Base-by-base conservation (phyloP, 2,113 vertebrate species). In the Cynoglossus semilaevis region DNA sequence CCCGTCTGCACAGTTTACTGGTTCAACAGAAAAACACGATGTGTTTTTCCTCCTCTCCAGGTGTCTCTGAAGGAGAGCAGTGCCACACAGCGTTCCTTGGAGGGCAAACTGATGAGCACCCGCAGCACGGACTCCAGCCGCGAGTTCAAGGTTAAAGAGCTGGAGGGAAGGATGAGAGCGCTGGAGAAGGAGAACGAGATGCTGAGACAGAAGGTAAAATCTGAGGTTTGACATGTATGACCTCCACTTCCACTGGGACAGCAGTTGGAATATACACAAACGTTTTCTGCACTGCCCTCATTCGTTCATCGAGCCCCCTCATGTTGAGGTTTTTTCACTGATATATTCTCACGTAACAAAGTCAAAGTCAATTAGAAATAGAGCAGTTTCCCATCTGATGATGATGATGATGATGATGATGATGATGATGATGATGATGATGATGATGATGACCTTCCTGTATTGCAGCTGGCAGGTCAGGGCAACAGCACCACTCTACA, bases 171-270 rank as follows among this genome's bases (percentile, higher is more conserved):
- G 70, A 90, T 92, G 72, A 88, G 80, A 1, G 89, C 90, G 34
- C 48, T 98, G 88, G 93, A 99, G 84, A 92, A 96, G 62, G 95
- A 98, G 82, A 93, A 95, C 42, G 93, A 94, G 68, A 89, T 91
- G 73, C 92, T 98, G 2, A 85, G 88, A 41, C 89, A 94, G 13
- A 95, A 96, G 93, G 96, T 97, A 77, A 15, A 29, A 29, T 29
- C 2, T 29, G 2, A 29, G 22, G 22, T 29, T 29, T 29, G 22
- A 29, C 22, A 29, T 29, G 6, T 29, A 6, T 29, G n/a, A n/a
- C n/a, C n/a, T n/a, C n/a, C n/a, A n/a, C n/a, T 29, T 29, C 22
- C 22, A 29, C 6, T 6, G 3, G 6, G 22, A 29, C 22, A 29
- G 2, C 2, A 29, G 6, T 29, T 29, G 22, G 22, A 29, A 29